These are phyloP conservation scores for Hypena proboscidalis DNA, from an alignment of 2,888 invertebrate species.

Conservation along the genomic window DNA sequence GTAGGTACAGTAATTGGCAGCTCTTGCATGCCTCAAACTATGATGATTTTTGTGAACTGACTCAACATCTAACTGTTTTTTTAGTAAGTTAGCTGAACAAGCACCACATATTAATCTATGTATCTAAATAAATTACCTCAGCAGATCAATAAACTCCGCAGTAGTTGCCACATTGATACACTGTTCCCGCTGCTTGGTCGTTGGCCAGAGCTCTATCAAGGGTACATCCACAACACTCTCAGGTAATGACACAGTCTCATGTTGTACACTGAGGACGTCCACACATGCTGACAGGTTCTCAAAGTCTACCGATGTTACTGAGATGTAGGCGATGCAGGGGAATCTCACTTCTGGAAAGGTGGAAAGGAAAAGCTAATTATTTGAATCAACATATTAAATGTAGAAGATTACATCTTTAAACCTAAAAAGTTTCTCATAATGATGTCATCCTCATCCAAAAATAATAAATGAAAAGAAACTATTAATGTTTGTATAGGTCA, in stretches of 20 bases:
- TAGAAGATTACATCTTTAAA: no score
- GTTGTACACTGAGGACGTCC: slow-evolving; percentile 87
- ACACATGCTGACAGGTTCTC: slow-evolving; percentile 83
- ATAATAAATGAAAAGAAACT: no score
- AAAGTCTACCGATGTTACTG: slow-evolving; percentile 85
- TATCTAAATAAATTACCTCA: slow-evolving; percentile 59
- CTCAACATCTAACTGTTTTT: no score
- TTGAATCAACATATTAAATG: no score
- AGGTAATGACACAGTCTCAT: slow-evolving; percentile 86
- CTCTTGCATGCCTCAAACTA: no score
- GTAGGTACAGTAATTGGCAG: no score
- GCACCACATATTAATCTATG: not conserved
- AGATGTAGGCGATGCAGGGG: slow-evolving; percentile 87
- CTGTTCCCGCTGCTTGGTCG: slow-evolving; percentile 84
- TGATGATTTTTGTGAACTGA: no score
- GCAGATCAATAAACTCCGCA: slow-evolving; percentile 87
- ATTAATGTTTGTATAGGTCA: no score
- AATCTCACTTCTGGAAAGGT: slow-evolving; percentile 83
- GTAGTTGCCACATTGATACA: slow-evolving; percentile 86
- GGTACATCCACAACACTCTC: slow-evolving; percentile 86
- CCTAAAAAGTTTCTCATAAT: no score
- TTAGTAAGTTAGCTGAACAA: no score
- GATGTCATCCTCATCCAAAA: no score
- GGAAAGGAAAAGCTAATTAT: no score
- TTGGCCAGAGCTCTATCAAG: slow-evolving; percentile 87